Evolutionary conservation across 2,888 invertebrate genomes (phyloP), one percentile per base, ranked within the genome.

Genomic region (Agrochola lota): DNA sequence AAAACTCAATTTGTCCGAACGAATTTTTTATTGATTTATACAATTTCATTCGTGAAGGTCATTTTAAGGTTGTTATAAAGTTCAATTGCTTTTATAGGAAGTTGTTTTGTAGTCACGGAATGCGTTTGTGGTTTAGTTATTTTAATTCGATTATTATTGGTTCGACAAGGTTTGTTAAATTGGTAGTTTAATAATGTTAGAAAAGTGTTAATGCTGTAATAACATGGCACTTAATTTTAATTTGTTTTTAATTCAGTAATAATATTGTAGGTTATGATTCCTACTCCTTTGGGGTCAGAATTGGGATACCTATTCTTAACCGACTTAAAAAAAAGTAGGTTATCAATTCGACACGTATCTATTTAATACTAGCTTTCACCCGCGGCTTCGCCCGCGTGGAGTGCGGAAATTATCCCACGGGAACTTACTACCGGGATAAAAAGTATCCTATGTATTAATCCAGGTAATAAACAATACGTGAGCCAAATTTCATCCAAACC

Each of bases 31-130:
- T 85, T 74, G 79, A 77, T 74, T 74, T 76, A 66, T 80, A 74
- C 76, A 82, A 87, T 85, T 87, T 84, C 84, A 77, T 87, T 77
- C 52, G 63, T 78, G 81, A 85, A 91, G 92, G 91, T 83, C 78
- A 69, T 78, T 68, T 79, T 77, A 88, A 90, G 91, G 92, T 84
- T 87, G 81, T 71, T 68, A 88, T 84, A 84, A 88, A 79, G 88
- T 89, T 89, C 88, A 90, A 88, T 87, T 87, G 80, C 75, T 78
- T 67, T 60, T 63, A 74, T 40, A 85, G 88, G 88, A 89, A 89
- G 89, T 89, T 81, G 81, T 85, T 88, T 79, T 20, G 20, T 17
- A 74, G 69, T 71, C 74, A 78, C 85, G 83, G 71, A 82, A 75
- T 57, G 75, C 43, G 74, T 67, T 77, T 82, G 77, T 66, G 74